phyloP scores from a whole-genome alignment of 2,888 invertebrate species.

The Ornithoptera priamus region DNA sequence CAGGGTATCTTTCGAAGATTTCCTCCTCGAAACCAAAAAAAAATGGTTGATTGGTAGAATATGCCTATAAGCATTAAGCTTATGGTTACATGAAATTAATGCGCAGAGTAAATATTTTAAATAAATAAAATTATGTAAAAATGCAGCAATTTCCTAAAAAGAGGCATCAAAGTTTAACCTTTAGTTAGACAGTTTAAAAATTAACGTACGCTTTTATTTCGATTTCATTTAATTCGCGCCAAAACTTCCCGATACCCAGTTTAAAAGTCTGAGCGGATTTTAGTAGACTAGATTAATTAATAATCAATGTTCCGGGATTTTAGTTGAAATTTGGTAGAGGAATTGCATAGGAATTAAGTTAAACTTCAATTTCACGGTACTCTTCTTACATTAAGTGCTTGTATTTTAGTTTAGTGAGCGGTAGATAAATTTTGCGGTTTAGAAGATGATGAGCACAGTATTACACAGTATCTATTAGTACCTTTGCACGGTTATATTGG shows the following conservation, averaged over 20 bases:
- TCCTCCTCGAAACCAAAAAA: too few species aligned
- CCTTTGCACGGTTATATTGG: too few species aligned
- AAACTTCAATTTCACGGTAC: constrained; percentile 18
- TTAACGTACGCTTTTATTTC: not conserved
- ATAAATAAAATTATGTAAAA: too few species aligned
- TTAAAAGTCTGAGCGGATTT: constrained; percentile 1
- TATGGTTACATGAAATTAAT: too few species aligned
- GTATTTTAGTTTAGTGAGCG: not conserved
- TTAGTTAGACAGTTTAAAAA: not conserved
- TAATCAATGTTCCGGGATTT: constrained; percentile 13
- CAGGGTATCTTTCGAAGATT: too few species aligned
- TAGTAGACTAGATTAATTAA: constrained; percentile 10
- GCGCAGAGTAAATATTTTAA: too few species aligned
- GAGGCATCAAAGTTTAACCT: too few species aligned
- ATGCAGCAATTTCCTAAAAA: too few species aligned
- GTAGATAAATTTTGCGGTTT: not conserved
- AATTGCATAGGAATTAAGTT: constrained; percentile 23
- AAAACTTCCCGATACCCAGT: not conserved
- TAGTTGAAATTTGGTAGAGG: constrained; percentile 12
- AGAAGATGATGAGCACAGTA: too few species aligned
- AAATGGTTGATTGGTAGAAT: too few species aligned
- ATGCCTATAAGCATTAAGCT: too few species aligned
- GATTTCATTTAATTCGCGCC: not conserved
- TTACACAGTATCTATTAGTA: too few species aligned
- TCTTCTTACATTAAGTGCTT: constrained; percentile 7